Base-by-base conservation (phyloP, 2,888 invertebrate genomes). In the Drosophila robusta region DNA sequence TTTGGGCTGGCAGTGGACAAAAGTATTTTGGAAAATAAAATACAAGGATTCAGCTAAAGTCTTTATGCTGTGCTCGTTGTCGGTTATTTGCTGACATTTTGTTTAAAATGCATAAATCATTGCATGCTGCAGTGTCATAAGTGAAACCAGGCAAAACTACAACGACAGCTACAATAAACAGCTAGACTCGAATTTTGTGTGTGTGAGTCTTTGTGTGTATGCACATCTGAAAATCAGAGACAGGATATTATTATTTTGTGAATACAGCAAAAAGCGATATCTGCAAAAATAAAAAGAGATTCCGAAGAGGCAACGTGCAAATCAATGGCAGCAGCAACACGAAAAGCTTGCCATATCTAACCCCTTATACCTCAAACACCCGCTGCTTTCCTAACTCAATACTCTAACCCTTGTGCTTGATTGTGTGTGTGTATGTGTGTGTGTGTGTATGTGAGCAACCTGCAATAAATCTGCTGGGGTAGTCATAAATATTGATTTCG, bases 401-500 rank as follows among this genome's bases (percentile, higher is more conserved):
- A 46, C 62, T 47, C 51, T 38, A 5, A 45, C n/a, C 32, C 24
- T 8, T 8, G 9, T n/a, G 16, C 24, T 4, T 11, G 24, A 29
- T 29, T 22, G 11, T 50, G 14, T 38, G 24, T 38, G 47, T 36
- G 24, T 22, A 7, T 38, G n/a, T 29, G 29, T 41, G 49, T 36
- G 32, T 34, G 42, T n/a, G n/a, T n/a, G n/a, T 38, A 45, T 64
- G 47, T 50, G 46, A 64, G 56, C 78, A 64, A 70, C 62, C 64
- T 80, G 82, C 78, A 84, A 87, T 87, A 85, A 87, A 85, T 85
- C 82, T 87, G 87, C 78, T 78, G 60, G 78, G 75, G 60, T 78
- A 84, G 85, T 85, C 85, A 85, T 85, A 85, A 85, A 85, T 85
- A 85, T 87, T 85, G 85, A 85, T 85, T 87, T 80, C 82, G 67